A percentile compares a stretch with the other conserved stretches of the same genome.
phyloP scores from a whole-genome alignment of 2,888 invertebrate genomes.

The Scaptomyza polygonia region DNA sequence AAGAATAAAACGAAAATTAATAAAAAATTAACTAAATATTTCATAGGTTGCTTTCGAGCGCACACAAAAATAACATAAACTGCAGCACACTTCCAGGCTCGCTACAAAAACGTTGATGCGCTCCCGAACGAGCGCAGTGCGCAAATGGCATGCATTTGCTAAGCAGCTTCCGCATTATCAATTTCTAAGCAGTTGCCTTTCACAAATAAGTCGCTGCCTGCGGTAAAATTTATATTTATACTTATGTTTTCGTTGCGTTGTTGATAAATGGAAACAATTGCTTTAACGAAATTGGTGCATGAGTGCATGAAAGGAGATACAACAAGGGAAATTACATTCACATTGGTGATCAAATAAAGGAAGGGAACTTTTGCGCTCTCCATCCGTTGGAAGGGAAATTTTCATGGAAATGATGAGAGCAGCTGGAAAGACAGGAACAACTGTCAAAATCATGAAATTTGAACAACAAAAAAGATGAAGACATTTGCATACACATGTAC shows the following conservation, averaged over 20 bases:
- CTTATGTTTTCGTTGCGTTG: constrained; percentile 31
- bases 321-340: neutral
- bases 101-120: neutral
- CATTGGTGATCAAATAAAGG: neutral
- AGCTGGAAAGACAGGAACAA: neutral
- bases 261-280: constrained; percentile 10
- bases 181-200: constrained; percentile 44
- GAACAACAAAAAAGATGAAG: neutral
- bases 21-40: constrained; percentile 11
- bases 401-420: neutral
- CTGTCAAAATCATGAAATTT: neutral
- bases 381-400: neutral
- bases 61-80: neutral
- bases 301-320: neutral
- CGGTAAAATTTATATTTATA: constrained; percentile 27
- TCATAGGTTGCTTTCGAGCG: constrained; percentile 21
- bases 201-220: constrained; percentile 29
- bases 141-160: constrained; percentile 27
- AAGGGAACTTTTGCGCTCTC: neutral
- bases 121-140: neutral
- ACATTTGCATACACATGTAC: neutral
- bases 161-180: constrained; percentile 49
- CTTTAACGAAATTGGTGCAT: neutral
- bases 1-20: constrained; percentile 20
- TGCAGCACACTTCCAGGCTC: constrained; percentile 37